phyloP scores from a whole-genome alignment of 2,113 vertebrate species.

The Leucopsar rothschildi region DNA sequence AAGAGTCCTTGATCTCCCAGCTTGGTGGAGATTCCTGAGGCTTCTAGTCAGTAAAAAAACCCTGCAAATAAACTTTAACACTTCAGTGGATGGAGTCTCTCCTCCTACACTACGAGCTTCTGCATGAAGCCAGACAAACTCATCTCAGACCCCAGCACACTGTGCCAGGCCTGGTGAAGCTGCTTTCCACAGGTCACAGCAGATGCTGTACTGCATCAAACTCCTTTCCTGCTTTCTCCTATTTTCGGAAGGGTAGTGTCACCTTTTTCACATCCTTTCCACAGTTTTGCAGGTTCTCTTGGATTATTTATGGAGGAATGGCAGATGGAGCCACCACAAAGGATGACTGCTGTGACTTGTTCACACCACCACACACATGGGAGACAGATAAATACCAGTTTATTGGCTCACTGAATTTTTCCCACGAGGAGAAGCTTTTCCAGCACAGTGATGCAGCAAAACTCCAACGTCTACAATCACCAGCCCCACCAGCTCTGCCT shows the following conservation, averaged over 20 bases:
- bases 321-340: not conserved
- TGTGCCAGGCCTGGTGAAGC: not conserved
- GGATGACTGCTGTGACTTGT: not conserved
- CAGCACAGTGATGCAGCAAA: not conserved
- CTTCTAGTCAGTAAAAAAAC: not conserved
- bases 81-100: not conserved
- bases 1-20: constrained; percentile 46
- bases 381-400: not conserved
- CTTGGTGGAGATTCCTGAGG: constrained; percentile 12
- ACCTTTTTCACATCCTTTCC: not conserved
- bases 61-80: constrained; percentile 16
- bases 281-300: not conserved
- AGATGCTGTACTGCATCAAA: accelerated
- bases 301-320: not conserved
- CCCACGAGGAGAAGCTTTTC: not conserved
- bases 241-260: not conserved
- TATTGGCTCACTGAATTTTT: not conserved
- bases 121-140: not conserved
- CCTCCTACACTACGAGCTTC: accelerated
- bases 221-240: not conserved
- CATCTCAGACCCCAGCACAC: not conserved
- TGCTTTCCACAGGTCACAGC: not conserved
- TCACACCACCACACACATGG: not conserved
- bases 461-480: not conserved
- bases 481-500: not conserved